Percentiles rank a stretch among this genome's conserved stretches.
phyloP scores from a whole-genome alignment of 2,888 invertebrate species.

The Eilema griseolum region DNA sequence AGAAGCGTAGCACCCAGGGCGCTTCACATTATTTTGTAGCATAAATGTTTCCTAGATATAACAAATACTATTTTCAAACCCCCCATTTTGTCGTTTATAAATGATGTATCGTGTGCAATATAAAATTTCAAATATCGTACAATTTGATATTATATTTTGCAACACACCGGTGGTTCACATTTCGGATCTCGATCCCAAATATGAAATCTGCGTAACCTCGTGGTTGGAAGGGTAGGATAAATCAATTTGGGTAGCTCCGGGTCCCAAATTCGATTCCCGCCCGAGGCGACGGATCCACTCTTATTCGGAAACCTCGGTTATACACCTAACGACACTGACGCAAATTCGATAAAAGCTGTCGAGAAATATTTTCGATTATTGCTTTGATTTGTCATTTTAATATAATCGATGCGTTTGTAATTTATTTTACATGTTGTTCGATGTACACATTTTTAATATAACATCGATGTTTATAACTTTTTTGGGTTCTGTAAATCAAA shows the following conservation, averaged over 20 bases:
- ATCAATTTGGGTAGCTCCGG: conserved; percentile 81
- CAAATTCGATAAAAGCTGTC: conserved; percentile 72
- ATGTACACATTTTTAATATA: not conserved
- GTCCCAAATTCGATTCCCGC: conserved; percentile 83
- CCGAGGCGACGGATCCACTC: conserved; percentile 70
- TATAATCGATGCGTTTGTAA: not conserved
- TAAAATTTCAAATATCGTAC: conserved; percentile 5
- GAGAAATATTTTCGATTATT: conserved; percentile 60
- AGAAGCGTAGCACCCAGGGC: not conserved
- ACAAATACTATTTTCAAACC: not conserved
- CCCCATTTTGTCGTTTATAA: not conserved
- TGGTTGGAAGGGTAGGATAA: conserved; percentile 71
- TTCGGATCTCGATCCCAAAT: conserved; percentile 42
- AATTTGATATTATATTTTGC: conserved; percentile 17
- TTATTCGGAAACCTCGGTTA: conserved; percentile 69
- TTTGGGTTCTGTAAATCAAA: too few relatives aligned
- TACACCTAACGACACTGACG: conserved; percentile 68
- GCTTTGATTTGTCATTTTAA: not conserved
- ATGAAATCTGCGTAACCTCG: conserved; percentile 66
- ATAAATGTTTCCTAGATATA: not conserved
- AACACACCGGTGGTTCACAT: conserved; percentile 7
- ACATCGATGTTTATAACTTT: too few relatives aligned
- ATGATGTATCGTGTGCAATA: not conserved
- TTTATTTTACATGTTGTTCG: not conserved
- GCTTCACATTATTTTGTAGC: not conserved